These are phyloP conservation scores for Bradypodion pumilum DNA, from an alignment of 2,797 vertebrate species.

Conservation along the genomic window DNA sequence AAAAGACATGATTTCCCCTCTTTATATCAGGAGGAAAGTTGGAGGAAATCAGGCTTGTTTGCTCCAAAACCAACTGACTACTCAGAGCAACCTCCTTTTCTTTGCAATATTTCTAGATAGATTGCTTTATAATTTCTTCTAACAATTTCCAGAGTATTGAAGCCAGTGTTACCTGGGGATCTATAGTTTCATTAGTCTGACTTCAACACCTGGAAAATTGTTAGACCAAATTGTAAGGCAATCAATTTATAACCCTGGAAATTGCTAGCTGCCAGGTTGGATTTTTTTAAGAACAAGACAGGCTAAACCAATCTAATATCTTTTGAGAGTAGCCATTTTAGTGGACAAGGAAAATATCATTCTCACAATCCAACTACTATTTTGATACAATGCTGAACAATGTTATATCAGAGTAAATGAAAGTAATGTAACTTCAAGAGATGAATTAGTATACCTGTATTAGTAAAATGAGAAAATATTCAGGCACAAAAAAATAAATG, in stretches of 20 bases:
- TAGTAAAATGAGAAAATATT: background rate
- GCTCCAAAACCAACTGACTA: background rate
- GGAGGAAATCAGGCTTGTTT: slow-evolving; percentile 9
- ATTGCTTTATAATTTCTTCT: slow-evolving; percentile 37
- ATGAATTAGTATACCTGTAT: background rate
- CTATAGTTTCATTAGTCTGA: slow-evolving; percentile 34
- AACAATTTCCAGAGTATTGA: slow-evolving; percentile 23
- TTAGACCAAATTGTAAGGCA: slow-evolving; percentile 34
- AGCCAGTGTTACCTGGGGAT: slow-evolving; percentile 19
- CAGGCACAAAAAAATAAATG: background rate
- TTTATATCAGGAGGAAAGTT: background rate
- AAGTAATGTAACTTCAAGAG: background rate
- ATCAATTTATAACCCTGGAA: slow-evolving; percentile 29
- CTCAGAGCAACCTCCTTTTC: background rate
- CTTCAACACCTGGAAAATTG: slow-evolving; percentile 25
- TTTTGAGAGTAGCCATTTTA: slow-evolving; percentile 4
- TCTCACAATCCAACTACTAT: background rate
- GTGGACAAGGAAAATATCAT: slow-evolving; percentile 2
- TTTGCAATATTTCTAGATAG: slow-evolving; percentile 9
- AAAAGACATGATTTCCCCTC: slow-evolving; percentile 30
- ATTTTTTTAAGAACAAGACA: slow-evolving; percentile 28
- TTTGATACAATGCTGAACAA: background rate
- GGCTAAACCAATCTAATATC: background rate
- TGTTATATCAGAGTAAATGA: background rate
- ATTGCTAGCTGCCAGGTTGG: slow-evolving; percentile 25